Conservation (phyloP, 1,140 invertebrate genomes). For the Marisa cornuarietis region DNA sequence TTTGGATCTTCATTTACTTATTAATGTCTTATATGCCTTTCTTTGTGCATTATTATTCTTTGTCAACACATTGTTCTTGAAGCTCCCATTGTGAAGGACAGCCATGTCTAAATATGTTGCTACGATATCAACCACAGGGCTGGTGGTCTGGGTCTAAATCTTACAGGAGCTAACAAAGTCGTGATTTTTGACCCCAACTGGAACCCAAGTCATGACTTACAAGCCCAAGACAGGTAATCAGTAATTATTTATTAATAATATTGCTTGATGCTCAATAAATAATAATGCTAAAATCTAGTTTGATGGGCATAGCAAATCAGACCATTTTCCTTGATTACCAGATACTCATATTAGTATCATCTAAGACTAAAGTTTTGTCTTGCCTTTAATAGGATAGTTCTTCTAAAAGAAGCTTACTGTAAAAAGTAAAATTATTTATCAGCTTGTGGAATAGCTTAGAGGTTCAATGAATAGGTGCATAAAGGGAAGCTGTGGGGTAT, state of each 20-base stretch:
- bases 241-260: no score
- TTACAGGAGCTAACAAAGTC: constrained; percentile 92
- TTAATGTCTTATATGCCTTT: not conserved
- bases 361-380: no score
- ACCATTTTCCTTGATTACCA: no score
- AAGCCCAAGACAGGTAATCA: constrained; percentile 64
- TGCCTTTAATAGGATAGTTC: no score
- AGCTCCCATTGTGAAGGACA: not conserved
- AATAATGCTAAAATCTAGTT: not conserved
- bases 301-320: not conserved
- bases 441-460: no score
- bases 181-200: constrained; percentile 99
- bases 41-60: not conserved
- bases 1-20: not conserved
- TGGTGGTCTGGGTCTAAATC: constrained; percentile 92
- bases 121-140: constrained; percentile 68
- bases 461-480: no score
- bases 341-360: no score
- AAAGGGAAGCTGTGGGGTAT: no score
- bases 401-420: no score
- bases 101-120: not conserved
- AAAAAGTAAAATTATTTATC: no score
- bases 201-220: constrained; percentile 77
- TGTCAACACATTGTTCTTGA: not conserved
- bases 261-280: not conserved